Conservation (phyloP, 2,797 vertebrate species). For the Linurgus olivaceus region DNA sequence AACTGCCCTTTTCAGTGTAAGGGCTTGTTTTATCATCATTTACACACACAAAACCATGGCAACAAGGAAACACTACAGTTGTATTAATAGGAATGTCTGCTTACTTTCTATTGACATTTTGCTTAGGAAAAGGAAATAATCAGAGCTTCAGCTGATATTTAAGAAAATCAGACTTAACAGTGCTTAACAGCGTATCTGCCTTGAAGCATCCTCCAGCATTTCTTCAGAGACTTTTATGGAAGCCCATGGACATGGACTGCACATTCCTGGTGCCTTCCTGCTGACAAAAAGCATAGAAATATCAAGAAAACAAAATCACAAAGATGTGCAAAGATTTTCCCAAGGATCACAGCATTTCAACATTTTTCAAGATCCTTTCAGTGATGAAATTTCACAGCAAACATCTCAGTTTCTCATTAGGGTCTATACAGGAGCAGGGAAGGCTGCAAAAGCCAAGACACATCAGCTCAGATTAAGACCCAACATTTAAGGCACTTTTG, state of each 20-base stretch:
- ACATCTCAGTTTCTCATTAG: neutral
- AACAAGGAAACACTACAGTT: neutral
- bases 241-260: fast-evolving
- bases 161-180: neutral
- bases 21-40: neutral
- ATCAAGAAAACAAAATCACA: neutral
- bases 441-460: neutral
- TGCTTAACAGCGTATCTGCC: neutral
- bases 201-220: neutral
- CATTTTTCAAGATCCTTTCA: neutral
- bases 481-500: neutral
- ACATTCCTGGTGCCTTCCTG: neutral
- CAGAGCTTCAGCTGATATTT: neutral
- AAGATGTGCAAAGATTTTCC: neutral
- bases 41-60: neutral
- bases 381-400: neutral
- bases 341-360: neutral
- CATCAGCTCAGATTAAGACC: neutral
- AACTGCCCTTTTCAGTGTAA: neutral
- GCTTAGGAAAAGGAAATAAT: neutral
- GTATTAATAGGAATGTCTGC: neutral
- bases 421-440: neutral
- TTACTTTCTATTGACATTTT: neutral
- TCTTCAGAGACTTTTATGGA: neutral
- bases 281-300: neutral